Evolutionary conservation across 2,113 vertebrate species (phyloP), one percentile per base, ranked within the genome.

Genomic region (Nyctibius bracteatus): DNA sequence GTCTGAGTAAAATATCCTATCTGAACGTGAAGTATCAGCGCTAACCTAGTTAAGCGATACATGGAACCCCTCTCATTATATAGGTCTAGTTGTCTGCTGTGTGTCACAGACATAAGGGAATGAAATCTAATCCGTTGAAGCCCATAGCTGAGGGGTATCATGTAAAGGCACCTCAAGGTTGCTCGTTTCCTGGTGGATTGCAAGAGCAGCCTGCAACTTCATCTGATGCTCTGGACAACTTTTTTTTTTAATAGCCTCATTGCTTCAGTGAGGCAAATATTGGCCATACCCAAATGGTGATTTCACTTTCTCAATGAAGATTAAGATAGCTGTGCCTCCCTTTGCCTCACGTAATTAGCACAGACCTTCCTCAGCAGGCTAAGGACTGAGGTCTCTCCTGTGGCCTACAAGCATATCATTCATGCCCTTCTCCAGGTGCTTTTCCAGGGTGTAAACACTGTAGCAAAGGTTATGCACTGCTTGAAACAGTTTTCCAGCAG

Each of bases 401-500:
- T 37, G 73, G 25, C 46, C 20, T 2, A 3, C 35, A 16, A 47
- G 15, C 7, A 1, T n/a, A 12, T 25, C 1, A 1, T 74, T 79
- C 2, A 0, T 63, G 55, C 4, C 19, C 12, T 88, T 61, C 49
- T 59, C 52, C 66, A 55, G 31, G 33, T 83, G 58, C 47, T 92
- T 77, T 88, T 68, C 58, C 24, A 61, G 54, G 72, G 17, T 57
- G 35, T 77, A 55, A 91, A 23, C 22, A 7, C 12, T 55, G 10
- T 16, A 68, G 46, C 21, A 44, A 66, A 88, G 41, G 18, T 67
- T 75, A 39, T 44, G 5, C 52, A 21, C 30, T 47, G 46, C 51
- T 78, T 80, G 28, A 25, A 79, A 68, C 21, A 33, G 15, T 59
- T 86, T 88, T 57, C n/a, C 41, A 65, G 39, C 54, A 61, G 54